These are phyloP conservation scores for Falco biarmicus DNA, from an alignment of 2,797 vertebrate genomes.

Conservation along the genomic window DNA sequence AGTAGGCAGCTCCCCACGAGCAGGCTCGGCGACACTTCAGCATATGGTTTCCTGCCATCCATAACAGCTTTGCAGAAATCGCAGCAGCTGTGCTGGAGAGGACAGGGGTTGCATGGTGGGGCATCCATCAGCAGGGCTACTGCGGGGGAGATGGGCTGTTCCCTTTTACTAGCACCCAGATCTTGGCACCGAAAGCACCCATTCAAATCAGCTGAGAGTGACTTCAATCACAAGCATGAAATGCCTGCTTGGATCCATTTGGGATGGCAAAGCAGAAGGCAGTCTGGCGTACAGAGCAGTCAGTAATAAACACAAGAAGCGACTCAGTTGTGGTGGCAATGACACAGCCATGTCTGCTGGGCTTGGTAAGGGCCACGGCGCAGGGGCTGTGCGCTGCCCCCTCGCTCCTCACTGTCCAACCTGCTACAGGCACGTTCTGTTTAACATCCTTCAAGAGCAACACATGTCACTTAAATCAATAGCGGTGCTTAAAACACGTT, in stretches of 20 bases:
- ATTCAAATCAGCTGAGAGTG: not conserved
- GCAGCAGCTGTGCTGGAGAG: constrained; percentile 15
- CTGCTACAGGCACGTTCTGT: rapidly evolving
- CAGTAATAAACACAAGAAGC: not conserved
- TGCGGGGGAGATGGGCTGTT: not conserved
- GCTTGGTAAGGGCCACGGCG: not conserved
- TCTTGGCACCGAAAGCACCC: not conserved
- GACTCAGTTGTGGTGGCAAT: not conserved
- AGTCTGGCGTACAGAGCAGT: not conserved
- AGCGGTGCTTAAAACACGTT: rapidly evolving
- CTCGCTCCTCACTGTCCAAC: not conserved
- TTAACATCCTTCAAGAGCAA: not conserved
- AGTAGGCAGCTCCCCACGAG: not conserved
- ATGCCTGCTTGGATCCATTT: not conserved
- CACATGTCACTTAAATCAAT: not conserved
- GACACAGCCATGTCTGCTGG: rapidly evolving
- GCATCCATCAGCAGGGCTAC: not conserved
- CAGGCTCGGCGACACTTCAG: not conserved
- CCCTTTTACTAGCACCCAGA: not conserved
- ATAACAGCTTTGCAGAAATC: not conserved
- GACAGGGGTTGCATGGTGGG: not conserved
- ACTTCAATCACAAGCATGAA: not conserved
- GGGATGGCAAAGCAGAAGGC: not conserved
- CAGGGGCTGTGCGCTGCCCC: not conserved
- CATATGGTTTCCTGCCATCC: constrained; percentile 38